Conservation (phyloP, 2,113 vertebrate genomes). For the Mormoops blainvillei region DNA sequence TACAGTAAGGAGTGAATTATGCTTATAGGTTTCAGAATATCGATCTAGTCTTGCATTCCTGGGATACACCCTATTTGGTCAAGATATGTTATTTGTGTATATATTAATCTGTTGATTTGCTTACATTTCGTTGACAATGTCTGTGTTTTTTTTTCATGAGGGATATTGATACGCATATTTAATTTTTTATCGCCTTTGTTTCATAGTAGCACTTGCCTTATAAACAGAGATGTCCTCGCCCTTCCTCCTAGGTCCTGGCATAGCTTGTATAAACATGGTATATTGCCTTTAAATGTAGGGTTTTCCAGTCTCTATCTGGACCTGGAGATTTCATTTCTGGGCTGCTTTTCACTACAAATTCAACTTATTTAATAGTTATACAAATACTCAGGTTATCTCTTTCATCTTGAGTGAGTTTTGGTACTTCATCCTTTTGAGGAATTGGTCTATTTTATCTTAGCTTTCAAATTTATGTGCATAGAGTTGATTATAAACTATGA, state of each 20-base stretch:
- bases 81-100: not conserved
- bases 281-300: not conserved
- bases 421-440: not conserved
- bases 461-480: not conserved
- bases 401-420: not conserved
- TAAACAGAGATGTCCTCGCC: not conserved
- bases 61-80: not conserved
- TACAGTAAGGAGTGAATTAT: not conserved
- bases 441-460: not conserved
- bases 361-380: not conserved
- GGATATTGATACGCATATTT: not conserved
- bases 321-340: not conserved
- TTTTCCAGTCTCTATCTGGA: not conserved
- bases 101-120: not conserved
- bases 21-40: not conserved
- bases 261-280: not conserved
- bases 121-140: not conserved
- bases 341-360: not conserved
- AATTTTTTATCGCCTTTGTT: not conserved
- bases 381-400: not conserved
- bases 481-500: not conserved
- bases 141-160: not conserved
- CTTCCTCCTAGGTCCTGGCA: not conserved
- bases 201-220: not conserved
- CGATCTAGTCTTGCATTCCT: not conserved